A percentile compares a stretch with the other conserved stretches of the same genome.
phyloP scores from a whole-genome alignment of 2,888 invertebrate genomes.

The Polietes domitor region DNA sequence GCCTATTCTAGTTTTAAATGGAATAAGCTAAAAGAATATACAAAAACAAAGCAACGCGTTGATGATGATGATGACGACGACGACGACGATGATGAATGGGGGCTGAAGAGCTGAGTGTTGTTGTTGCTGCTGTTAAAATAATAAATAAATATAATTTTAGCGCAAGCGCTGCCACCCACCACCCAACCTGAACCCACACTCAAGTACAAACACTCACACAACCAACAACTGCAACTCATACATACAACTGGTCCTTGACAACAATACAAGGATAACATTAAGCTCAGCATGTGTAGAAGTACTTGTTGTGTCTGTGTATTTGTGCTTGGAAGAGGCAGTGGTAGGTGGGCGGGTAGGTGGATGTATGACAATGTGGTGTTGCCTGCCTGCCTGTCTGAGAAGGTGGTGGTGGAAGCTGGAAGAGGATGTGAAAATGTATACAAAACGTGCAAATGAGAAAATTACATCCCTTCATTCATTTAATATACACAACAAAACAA shows the following conservation, averaged over 20 bases:
- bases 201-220: slow-evolving; percentile 42
- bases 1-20: slow-evolving; percentile 67
- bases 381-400: not conserved
- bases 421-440: slow-evolving; percentile 32
- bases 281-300: slow-evolving; percentile 4
- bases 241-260: slow-evolving; percentile 61
- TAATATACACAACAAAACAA: slow-evolving; percentile 65
- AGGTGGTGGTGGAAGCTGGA: not conserved
- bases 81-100: slow-evolving; percentile 27
- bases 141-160: slow-evolving; percentile 81
- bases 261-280: slow-evolving; percentile 64
- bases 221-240: slow-evolving; percentile 40
- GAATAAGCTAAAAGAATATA: slow-evolving; percentile 66
- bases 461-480: slow-evolving; percentile 81
- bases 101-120: slow-evolving; percentile 47
- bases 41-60: slow-evolving; percentile 61
- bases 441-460: slow-evolving; percentile 72
- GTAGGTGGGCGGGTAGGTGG: not conserved
- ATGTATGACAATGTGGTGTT: too few species aligned
- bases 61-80: slow-evolving; percentile 23
- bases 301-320: not conserved
- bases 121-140: slow-evolving; percentile 73
- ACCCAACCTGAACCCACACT: slow-evolving; percentile 36
- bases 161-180: slow-evolving; percentile 78
- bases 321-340: not conserved